A percentile compares a stretch with the other conserved stretches of the same genome.
phyloP scores from a whole-genome alignment of 2,888 invertebrate species.

The Xylocampa areola region DNA sequence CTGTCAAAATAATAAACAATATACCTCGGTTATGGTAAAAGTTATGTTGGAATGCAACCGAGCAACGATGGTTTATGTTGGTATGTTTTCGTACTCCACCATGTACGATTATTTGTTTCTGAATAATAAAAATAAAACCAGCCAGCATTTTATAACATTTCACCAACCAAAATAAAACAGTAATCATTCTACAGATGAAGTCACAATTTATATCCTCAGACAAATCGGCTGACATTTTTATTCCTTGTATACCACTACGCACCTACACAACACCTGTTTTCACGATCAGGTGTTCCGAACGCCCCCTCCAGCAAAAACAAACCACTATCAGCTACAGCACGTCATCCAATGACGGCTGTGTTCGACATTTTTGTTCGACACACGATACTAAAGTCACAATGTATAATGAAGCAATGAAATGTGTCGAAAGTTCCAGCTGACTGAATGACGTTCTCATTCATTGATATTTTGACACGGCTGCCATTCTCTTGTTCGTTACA shows the following conservation, averaged over 20 bases:
- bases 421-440: constrained; percentile 24
- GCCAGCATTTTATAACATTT: too few species aligned
- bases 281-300: constrained; percentile 74
- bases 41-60: too few species aligned
- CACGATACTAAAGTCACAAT: constrained; percentile 11
- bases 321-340: constrained; percentile 1
- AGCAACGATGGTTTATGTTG: too few species aligned
- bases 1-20: too few species aligned
- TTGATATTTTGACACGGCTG: constrained; percentile 73
- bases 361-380: background rate
- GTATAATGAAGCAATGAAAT: constrained; percentile 1
- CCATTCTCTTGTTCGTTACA: constrained; percentile 60
- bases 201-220: constrained; percentile 64
- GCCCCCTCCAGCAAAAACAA: constrained; percentile 43
- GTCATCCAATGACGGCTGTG: constrained; percentile 50
- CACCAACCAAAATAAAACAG: too few species aligned
- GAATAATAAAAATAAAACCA: too few species aligned
- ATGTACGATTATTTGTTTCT: too few species aligned
- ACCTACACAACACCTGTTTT: constrained; percentile 71
- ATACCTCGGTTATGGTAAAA: too few species aligned
- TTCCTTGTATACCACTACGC: constrained; percentile 47
- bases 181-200: too few species aligned
- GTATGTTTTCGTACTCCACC: too few species aligned
- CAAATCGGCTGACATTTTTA: constrained; percentile 52
- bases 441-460: constrained; percentile 54